Percentiles rank a stretch among this genome's conserved stretches.
phyloP scores from a whole-genome alignment of 2,113 vertebrate genomes.

The Vireo altiloquus region DNA sequence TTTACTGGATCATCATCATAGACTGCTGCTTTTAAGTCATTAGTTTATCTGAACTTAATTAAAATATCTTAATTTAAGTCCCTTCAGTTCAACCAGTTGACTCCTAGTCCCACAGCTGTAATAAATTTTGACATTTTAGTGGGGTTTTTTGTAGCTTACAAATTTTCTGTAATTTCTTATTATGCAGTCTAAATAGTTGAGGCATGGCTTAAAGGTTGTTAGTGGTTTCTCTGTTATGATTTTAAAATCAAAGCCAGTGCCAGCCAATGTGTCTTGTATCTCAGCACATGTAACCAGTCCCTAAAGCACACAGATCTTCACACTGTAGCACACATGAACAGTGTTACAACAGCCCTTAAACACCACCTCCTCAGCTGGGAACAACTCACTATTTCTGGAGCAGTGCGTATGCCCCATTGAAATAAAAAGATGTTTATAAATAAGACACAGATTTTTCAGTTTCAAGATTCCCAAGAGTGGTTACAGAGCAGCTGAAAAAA shows the following conservation, averaged over 20 bases:
- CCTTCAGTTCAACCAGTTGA: background rate
- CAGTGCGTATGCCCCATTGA: background rate
- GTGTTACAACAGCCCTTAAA: background rate
- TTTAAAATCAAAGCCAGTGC: conserved; percentile 37
- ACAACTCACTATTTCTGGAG: background rate
- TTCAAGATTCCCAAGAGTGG: background rate
- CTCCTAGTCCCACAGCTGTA: background rate
- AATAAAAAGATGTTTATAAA: background rate
- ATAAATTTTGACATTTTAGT: background rate
- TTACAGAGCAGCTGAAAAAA: background rate
- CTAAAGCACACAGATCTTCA: background rate
- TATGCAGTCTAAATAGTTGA: conserved; percentile 5
- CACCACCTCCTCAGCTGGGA: background rate
- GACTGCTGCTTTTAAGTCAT: background rate
- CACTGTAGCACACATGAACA: background rate
- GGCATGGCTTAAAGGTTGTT: conserved; percentile 41
- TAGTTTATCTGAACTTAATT: conserved; percentile 27
- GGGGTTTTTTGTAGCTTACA: background rate
- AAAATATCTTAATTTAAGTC: background rate
- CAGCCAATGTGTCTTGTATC: background rate
- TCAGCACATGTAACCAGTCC: background rate
- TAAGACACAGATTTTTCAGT: background rate
- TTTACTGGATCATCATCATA: background rate
- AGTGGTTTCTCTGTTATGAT: conserved; percentile 43
- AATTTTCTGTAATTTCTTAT: conserved; percentile 28